Evolutionary conservation across 2,113 vertebrate species (phyloP), one percentile per base, ranked within the genome.

Genomic region (Rhinopomastus cyanomelas): DNA sequence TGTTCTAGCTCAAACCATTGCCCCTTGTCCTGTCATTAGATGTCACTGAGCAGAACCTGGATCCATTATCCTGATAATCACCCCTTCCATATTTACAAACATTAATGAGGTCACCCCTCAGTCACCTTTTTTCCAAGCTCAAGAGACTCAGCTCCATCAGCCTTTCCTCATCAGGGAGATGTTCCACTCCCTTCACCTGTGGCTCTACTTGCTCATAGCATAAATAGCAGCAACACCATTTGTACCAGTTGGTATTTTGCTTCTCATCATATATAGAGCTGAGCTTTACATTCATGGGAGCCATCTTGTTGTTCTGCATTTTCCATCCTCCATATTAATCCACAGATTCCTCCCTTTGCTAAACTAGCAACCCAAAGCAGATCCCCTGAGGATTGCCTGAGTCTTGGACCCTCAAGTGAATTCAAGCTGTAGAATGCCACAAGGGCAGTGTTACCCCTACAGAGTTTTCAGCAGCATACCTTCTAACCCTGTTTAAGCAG

Each of bases 401-500:
- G 30, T 49, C 74, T 90, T 85, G 88, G 64, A 61, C 80, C 55
- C 64, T 80, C 19, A 21, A 59, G 55, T 8, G 81, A 80, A 62
- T 77, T 73, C 77, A 56, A 32, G 52, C 77, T 82, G 51, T n/a
- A 46, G 48, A 8, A 30, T 62, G 22, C 56, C 81, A 80, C 77
- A 82, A 78, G 80, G 74, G 64, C 77, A 84, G 26, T 34, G 86
- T 88, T 87, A 78, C 64, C 39, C 88, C 78, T 49, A 51, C 44
- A 76, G 76, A 66, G 48, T 2, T 87, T 94, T 91, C 65, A 67
- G 69, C 62, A 85, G 44, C 48, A 23, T 82, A 86, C 49, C 30
- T 88, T 82, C 74, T 87, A 85, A 77, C 93, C 59, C 48, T 69
- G 9, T 74, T 51, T 22, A 76, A 88, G 74, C 84, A 91, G 86